Percentiles rank a stretch among this genome's conserved stretches.
phyloP scores from a whole-genome alignment of 2,113 vertebrate species.

The Struthidea cinerea region DNA sequence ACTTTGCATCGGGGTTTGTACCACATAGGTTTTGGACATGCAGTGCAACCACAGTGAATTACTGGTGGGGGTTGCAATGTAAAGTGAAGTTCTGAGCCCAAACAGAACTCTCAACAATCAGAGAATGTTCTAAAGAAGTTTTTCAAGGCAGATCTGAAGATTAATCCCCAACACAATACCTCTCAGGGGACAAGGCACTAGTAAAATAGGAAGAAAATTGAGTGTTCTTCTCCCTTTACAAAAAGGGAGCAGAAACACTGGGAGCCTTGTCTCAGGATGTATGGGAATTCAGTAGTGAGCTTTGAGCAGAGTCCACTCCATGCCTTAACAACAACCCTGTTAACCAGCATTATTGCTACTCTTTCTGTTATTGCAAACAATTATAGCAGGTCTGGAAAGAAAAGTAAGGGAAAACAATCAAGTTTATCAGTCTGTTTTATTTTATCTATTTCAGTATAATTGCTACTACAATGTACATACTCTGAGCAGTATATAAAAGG shows the following conservation, averaged over 20 bases:
- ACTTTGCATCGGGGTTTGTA: not conserved
- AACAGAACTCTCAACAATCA: not conserved
- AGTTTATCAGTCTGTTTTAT: conserved; percentile 36
- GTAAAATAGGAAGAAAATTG: not conserved
- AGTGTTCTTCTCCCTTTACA: not conserved
- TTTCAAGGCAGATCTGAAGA: not conserved
- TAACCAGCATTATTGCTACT: not conserved
- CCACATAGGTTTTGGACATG: not conserved
- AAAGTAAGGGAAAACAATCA: not conserved
- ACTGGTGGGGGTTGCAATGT: not conserved
- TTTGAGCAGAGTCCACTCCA: not conserved
- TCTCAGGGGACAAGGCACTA: not conserved
- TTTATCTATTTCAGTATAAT: conserved; percentile 36
- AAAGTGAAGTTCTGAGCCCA: not conserved
- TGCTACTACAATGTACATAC: not conserved
- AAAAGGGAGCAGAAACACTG: not conserved
- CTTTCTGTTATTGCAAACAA: not conserved
- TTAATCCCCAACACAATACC: not conserved
- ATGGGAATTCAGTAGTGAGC: not conserved
- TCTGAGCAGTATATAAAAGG: conserved; percentile 18
- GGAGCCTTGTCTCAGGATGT: not conserved
- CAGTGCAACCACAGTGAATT: not conserved
- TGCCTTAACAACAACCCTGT: not conserved
- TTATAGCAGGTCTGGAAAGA: not conserved
- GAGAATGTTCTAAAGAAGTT: not conserved